Conservation (phyloP, 2,888 invertebrate species). For the Drosophila sordidula region DNA sequence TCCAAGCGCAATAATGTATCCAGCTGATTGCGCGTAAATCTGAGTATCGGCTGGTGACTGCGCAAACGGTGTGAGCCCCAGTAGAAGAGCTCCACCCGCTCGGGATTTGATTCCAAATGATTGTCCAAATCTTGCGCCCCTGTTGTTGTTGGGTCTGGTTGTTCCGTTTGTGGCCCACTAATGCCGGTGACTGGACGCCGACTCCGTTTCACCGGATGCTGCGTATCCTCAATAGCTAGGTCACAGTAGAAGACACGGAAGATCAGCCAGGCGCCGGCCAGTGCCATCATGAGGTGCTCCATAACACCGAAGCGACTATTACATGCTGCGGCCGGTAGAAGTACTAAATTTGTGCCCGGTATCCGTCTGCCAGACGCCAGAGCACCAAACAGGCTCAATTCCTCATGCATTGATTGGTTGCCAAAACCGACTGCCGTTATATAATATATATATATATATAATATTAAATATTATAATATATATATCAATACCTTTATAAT, state of each 20-base stretch:
- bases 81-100: constrained; percentile 7
- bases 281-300: constrained; percentile 33
- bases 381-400: constrained; percentile 15
- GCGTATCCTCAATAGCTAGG: constrained; percentile 9
- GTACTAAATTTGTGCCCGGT: constrained; percentile 35
- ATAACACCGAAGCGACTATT: constrained; percentile 14
- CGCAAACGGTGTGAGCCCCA: constrained; percentile 4
- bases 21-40: constrained; percentile 30
- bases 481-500: background rate
- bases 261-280: constrained; percentile 37
- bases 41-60: constrained; percentile 6
- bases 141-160: too few species aligned
- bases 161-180: too few species aligned
- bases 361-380: constrained; percentile 25
- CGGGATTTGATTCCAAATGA: background rate
- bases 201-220: background rate
- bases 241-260: constrained; percentile 24
- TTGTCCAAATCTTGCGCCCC: too few species aligned
- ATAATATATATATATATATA: background rate
- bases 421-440: constrained; percentile 20
- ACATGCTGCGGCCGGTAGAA: constrained; percentile 3
- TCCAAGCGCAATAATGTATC: constrained; percentile 14
- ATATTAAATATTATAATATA: background rate
- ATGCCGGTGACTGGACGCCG: background rate
- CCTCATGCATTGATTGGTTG: constrained; percentile 6